Percentiles rank a stretch among this genome's conserved stretches.
Conservation (phyloP, 2,888 invertebrate species). For the Trissonchulus latispiculum region DNA sequence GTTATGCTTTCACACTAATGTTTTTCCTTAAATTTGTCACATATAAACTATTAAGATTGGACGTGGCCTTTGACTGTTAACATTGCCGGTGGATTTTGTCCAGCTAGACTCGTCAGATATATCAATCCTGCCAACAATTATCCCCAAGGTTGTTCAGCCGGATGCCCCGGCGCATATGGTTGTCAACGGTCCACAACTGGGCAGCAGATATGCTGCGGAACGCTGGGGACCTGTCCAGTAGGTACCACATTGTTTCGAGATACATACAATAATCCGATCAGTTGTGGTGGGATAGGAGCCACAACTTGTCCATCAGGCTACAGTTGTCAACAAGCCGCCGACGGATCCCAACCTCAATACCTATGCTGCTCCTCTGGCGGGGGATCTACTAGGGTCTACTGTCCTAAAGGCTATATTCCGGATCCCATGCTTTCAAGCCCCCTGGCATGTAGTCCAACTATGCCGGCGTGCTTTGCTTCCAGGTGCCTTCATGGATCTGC, state of each 20-base stretch:
- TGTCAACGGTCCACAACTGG: slow-evolving; percentile 1
- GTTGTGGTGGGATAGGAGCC: neutral
- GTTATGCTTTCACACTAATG: too few species aligned
- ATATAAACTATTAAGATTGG: too few species aligned
- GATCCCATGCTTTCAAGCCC: neutral
- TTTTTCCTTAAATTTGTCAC: too few species aligned
- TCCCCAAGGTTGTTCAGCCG: neutral
- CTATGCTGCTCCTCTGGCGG: too few species aligned
- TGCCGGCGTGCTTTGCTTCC: neutral
- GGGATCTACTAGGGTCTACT: neutral
- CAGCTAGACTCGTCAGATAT: neutral
- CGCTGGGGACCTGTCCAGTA: neutral
- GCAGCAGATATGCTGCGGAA: slow-evolving; percentile 9
- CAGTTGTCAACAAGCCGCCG: neutral
- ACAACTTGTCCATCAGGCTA: neutral
- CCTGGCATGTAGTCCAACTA: neutral
- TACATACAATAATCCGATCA: neutral
- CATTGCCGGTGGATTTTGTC: slow-evolving; percentile 10
- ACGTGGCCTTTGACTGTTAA: neutral
- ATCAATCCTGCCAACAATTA: neutral
- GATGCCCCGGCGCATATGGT: slow-evolving; percentile 5
- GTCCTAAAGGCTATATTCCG: neutral
- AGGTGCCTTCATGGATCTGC: neutral
- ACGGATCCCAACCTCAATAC: neutral
- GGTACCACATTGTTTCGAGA: neutral